phyloP scores from a whole-genome alignment of 2,888 invertebrate genomes.

The Willowsia nigromaculata region DNA sequence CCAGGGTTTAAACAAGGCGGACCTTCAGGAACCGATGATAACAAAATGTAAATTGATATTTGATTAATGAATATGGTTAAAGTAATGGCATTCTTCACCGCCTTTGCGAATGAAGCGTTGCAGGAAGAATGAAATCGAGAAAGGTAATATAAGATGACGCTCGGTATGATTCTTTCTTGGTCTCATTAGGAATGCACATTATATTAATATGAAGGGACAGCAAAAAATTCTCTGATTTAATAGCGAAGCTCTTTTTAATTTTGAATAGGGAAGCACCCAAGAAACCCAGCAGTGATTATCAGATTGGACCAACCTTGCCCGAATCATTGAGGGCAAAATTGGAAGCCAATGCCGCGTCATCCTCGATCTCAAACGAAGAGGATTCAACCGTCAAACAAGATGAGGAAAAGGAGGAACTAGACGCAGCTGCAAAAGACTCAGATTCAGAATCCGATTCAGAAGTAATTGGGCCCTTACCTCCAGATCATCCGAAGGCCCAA shows the following conservation, averaged over 20 bases:
- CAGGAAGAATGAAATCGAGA: too few species aligned
- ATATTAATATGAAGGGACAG: too few species aligned
- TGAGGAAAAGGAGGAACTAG: background rate
- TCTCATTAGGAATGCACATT: too few species aligned
- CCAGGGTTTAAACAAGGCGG: conserved; percentile 60
- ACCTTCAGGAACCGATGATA: background rate
- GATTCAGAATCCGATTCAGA: conserved; percentile 62
- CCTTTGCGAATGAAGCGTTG: too few species aligned
- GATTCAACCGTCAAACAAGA: too few species aligned
- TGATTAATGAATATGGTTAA: background rate
- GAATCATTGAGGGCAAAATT: conserved; percentile 43
- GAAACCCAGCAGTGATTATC: background rate
- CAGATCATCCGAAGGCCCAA: conserved; percentile 73
- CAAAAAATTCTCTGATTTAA: too few species aligned
- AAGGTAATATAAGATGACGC: too few species aligned
- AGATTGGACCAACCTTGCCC: conserved; percentile 63
- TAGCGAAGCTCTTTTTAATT: too few species aligned
- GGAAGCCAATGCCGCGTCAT: background rate
- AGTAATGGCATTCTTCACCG: too few species aligned
- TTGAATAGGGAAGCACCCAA: background rate
- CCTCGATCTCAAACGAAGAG: background rate
- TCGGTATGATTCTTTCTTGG: too few species aligned
- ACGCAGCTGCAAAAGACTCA: background rate
- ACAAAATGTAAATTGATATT: background rate
- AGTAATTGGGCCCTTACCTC: conserved; percentile 73